A percentile compares a stretch with the other conserved stretches of the same genome.
Evolutionary conservation across 2,797 vertebrate genomes (phyloP).

Genomic region (Hippopotamyrus pictus): DNA sequence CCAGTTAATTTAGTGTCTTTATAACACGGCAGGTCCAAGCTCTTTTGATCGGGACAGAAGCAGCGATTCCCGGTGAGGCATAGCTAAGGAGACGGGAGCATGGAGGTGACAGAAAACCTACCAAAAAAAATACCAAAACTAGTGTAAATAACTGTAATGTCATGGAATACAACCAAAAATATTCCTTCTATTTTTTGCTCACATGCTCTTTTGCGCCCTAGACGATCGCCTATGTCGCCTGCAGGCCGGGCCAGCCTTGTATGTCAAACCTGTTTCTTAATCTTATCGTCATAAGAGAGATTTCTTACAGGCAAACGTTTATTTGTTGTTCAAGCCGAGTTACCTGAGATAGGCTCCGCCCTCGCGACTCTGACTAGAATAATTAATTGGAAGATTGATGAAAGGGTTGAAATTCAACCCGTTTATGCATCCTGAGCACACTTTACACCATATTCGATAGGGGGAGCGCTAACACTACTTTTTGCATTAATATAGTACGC

Average conservation of each 20-base stretch:
- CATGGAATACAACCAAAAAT: background rate
- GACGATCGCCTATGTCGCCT: background rate
- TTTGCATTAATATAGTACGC: background rate
- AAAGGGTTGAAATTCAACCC: background rate
- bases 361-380: background rate
- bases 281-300: background rate
- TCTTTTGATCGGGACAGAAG: background rate
- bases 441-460: background rate
- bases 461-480: constrained; percentile 8
- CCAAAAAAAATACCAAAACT: background rate
- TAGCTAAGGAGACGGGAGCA: background rate
- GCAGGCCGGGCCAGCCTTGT: background rate
- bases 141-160: background rate
- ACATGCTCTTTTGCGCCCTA: background rate
- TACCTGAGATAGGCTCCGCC: background rate
- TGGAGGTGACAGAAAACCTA: background rate
- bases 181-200: background rate
- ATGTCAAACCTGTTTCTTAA: background rate
- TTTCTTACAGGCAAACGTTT: background rate
- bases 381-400: background rate
- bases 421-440: background rate
- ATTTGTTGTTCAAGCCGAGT: background rate
- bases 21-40: background rate
- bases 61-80: background rate
- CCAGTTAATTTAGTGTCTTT: background rate